Percentiles rank a stretch among this genome's conserved stretches.
Conservation (phyloP, 1,140 invertebrate species). For the Ceratina japonica region DNA sequence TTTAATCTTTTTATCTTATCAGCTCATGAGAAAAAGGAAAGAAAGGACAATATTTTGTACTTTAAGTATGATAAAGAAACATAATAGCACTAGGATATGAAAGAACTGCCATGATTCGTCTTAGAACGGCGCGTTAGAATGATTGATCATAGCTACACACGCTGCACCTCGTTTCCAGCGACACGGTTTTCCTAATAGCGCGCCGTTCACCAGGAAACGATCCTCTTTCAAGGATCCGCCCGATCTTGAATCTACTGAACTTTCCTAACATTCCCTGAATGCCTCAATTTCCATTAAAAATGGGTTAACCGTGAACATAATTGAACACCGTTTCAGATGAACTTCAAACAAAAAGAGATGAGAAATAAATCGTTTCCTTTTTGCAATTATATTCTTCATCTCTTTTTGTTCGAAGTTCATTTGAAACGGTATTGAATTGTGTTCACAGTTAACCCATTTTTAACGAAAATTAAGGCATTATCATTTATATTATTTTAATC, state of each 20-base stretch:
- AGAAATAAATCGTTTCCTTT: too few relatives aligned
- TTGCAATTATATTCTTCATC: too few relatives aligned
- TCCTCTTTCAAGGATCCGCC: constrained; percentile 17
- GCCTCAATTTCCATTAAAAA: constrained; percentile 51
- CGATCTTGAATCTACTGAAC: constrained; percentile 30
- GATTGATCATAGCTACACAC: constrained; percentile 8
- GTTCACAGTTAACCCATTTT: constrained; percentile 45
- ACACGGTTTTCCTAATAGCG: constrained; percentile 11
- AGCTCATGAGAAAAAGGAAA: too few relatives aligned
- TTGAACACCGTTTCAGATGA: too few relatives aligned
- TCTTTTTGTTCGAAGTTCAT: not conserved
- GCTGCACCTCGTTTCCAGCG: not conserved
- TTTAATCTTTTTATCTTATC: too few relatives aligned
- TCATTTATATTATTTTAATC: too few relatives aligned
- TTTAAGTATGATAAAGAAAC: not conserved
- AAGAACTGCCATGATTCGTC: not conserved
- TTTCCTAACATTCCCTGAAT: constrained; percentile 33
- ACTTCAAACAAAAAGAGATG: not conserved
- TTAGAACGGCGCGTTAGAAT: not conserved
- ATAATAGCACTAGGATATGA: not conserved
- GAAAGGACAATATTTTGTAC: too few relatives aligned
- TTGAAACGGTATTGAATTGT: too few relatives aligned
- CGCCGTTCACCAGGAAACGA: constrained; percentile 27
- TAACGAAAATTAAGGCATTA: constrained; percentile 41
- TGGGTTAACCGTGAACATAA: constrained; percentile 30